Evolutionary conservation across 2,113 vertebrate species (phyloP).

Genomic region (Dipodomys spectabilis): DNA sequence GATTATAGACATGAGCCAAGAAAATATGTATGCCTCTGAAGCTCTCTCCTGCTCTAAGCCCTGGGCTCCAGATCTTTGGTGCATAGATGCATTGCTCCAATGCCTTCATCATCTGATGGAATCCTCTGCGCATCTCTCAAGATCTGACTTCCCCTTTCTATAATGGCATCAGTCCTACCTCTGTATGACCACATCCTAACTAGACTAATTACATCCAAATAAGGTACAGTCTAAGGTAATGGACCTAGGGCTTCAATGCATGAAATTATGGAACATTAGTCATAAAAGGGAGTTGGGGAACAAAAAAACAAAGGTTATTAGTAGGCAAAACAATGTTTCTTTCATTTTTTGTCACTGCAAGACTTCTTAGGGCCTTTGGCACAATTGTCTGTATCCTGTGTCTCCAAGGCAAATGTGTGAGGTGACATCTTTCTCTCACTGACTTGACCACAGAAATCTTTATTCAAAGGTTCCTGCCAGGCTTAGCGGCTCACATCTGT

Average conservation of each 20-base stretch:
- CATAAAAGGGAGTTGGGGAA: neutral
- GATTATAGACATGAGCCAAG: too few relatives aligned
- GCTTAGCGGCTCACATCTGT: too few relatives aligned
- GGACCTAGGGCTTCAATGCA: neutral
- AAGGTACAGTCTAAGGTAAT: neutral
- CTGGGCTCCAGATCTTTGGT: neutral
- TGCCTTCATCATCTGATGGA: neutral
- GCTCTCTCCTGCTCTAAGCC: neutral
- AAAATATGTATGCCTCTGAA: too few relatives aligned
- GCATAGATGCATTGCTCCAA: neutral
- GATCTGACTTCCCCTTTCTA: neutral
- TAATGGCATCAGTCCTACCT: neutral
- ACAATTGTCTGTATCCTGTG: neutral
- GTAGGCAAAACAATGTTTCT: neutral
- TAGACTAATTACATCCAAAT: neutral
- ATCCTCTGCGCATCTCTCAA: neutral
- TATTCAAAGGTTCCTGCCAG: neutral
- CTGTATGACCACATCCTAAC: neutral
- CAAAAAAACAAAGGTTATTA: neutral
- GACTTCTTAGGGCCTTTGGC: slow-evolving; percentile 6
- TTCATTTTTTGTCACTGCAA: neutral
- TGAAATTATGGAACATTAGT: neutral
- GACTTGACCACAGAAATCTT: neutral
- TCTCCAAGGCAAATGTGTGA: neutral
- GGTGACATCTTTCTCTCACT: neutral